Percentiles rank a stretch among this genome's conserved stretches.
These are phyloP conservation scores for Phasia obesa DNA, from an alignment of 2,888 invertebrate genomes.

Conservation along the genomic window DNA sequence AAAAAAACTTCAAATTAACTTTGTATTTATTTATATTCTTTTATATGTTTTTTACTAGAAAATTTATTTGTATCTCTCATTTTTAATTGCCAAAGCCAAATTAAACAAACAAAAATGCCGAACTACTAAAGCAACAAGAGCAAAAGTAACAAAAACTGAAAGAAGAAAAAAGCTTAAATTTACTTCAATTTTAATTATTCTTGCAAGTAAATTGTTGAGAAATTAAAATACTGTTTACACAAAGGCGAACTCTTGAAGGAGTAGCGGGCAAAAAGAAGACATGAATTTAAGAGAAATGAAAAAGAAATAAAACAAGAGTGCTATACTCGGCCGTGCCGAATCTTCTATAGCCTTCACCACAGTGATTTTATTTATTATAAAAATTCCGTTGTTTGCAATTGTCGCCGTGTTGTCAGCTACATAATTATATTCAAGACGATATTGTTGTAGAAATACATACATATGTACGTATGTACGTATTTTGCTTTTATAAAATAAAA, in stretches of 20 bases:
- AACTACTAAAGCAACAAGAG: background rate
- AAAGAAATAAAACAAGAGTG: too few relatives aligned
- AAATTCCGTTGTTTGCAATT: too few relatives aligned
- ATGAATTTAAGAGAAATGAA: background rate
- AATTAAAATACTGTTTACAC: slow-evolving; percentile 29
- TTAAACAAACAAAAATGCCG: slow-evolving; percentile 43
- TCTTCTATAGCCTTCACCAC: too few relatives aligned
- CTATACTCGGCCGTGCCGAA: too few relatives aligned
- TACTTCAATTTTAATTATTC: slow-evolving; percentile 65
- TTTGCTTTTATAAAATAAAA: too few relatives aligned
- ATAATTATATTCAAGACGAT: too few relatives aligned
- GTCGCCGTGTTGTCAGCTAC: too few relatives aligned
- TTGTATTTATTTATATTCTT: slow-evolving; percentile 13
- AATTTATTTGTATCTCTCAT: slow-evolving; percentile 5
- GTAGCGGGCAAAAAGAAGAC: background rate
- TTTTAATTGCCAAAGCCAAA: slow-evolving; percentile 54
- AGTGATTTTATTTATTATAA: too few relatives aligned
- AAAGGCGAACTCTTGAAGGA: background rate
- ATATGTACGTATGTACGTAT: too few relatives aligned
- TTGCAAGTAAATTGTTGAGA: slow-evolving; percentile 58
- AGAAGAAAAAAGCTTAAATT: slow-evolving; percentile 35
- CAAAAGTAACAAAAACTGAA: background rate
- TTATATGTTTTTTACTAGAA: background rate
- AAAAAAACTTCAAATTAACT: background rate
- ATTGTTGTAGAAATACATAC: too few relatives aligned